These are phyloP conservation scores for Alosa alosa DNA, from an alignment of 2,113 vertebrate genomes.

Conservation along the genomic window DNA sequence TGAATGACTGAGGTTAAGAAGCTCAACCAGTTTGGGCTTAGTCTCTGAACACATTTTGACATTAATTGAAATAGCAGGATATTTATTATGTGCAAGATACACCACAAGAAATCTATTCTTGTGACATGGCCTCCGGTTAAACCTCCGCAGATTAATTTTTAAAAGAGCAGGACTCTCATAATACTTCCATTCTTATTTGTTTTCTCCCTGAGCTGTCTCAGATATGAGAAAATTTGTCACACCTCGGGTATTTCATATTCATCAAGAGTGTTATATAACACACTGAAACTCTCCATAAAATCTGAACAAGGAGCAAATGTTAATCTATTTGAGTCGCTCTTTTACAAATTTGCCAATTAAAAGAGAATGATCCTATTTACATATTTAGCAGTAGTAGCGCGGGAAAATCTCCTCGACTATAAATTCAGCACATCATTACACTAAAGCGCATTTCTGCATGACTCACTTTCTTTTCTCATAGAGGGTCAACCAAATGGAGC, in stretches of 20 bases:
- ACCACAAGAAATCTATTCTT: background rate
- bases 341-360: conserved; percentile 35
- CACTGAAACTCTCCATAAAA: conserved; percentile 13
- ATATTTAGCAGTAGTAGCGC: conserved; percentile 34
- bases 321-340: conserved; percentile 29
- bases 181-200: background rate
- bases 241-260: conserved; percentile 32
- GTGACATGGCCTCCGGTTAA: background rate
- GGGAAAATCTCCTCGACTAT: conserved; percentile 20
- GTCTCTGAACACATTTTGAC: background rate
- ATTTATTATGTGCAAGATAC: background rate
- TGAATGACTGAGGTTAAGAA: background rate
- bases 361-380: conserved; percentile 38
- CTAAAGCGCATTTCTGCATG: conserved; percentile 13
- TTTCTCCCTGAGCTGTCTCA: background rate
- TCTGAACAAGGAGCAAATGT: conserved; percentile 29
- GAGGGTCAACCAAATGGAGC: conserved; percentile 28
- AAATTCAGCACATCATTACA: conserved; percentile 27
- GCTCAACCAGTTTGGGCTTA: background rate
- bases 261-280: conserved; percentile 23
- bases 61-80: background rate
- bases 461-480: conserved; percentile 27
- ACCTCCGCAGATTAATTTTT: background rate
- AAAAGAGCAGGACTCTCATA: background rate
- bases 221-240: conserved; percentile 33